These are phyloP conservation scores for Cirrhinus mrigala DNA, from an alignment of 2,797 vertebrate species.

Conservation along the genomic window DNA sequence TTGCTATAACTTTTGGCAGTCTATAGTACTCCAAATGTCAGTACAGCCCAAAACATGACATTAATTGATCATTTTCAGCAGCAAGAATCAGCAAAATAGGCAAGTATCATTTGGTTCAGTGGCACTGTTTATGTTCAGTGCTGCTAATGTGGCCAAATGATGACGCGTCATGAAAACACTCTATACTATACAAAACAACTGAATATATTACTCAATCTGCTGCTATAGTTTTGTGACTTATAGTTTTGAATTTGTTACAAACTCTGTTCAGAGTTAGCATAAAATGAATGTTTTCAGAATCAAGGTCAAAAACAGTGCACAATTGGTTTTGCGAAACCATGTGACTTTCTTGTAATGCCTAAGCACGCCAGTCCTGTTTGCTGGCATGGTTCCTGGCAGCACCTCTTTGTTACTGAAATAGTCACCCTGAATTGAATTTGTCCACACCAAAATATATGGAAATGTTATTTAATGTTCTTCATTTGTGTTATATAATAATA, in stretches of 20 bases:
- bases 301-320: neutral
- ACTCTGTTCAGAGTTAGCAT: neutral
- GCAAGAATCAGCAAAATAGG: too few relatives aligned
- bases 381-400: neutral
- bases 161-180: too few relatives aligned
- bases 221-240: neutral
- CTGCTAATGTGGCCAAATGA: too few relatives aligned
- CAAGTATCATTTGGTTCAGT: too few relatives aligned
- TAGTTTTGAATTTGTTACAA: neutral
- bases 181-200: too few relatives aligned
- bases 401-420: neutral
- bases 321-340: conserved; percentile 5
- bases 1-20: too few relatives aligned
- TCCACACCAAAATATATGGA: too few relatives aligned
- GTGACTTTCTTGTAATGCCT: neutral
- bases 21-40: too few relatives aligned
- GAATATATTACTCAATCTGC: neutral
- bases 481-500: neutral
- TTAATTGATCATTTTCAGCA: too few relatives aligned
- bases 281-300: neutral
- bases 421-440: neutral
- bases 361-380: neutral
- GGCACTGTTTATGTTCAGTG: too few relatives aligned
- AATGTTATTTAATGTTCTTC: neutral
- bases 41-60: too few relatives aligned